A percentile compares a stretch with the other conserved stretches of the same genome.
phyloP scores from a whole-genome alignment of 2,888 invertebrate species.

The Allygus modestus region DNA sequence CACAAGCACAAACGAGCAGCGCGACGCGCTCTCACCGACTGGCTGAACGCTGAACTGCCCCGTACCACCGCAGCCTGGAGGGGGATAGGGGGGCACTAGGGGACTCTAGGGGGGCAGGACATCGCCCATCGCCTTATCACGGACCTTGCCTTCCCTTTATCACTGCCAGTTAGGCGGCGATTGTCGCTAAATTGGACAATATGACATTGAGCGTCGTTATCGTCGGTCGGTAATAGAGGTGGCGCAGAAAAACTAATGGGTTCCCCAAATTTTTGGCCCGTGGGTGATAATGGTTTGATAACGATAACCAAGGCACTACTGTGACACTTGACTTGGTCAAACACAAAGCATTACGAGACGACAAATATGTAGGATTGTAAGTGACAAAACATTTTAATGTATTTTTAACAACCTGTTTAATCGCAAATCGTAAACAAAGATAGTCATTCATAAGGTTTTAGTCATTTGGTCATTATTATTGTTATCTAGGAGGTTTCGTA shows the following conservation, averaged over 20 bases:
- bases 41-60: neutral
- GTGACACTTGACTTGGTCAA: neutral
- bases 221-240: neutral
- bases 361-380: too few relatives aligned
- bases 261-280: neutral
- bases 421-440: too few relatives aligned
- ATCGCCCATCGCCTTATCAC: slow-evolving; percentile 23
- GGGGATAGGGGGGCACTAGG: neutral
- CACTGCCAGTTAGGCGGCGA: slow-evolving; percentile 15
- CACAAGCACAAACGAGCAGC: neutral
- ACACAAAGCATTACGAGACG: too few relatives aligned
- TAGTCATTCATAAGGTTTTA: too few relatives aligned
- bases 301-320: neutral
- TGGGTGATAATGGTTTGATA: neutral
- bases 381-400: too few relatives aligned
- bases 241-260: neutral
- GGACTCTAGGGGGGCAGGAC: neutral
- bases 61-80: neutral
- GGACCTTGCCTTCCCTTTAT: neutral
- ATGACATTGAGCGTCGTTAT: slow-evolving; percentile 18
- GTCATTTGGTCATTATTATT: too few relatives aligned
- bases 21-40: slow-evolving; percentile 34
- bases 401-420: too few relatives aligned
- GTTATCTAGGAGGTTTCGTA: too few relatives aligned
- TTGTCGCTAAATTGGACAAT: slow-evolving; percentile 21